Conservation (phyloP, 2,113 vertebrate genomes). For the Halichoerus grypus region DNA sequence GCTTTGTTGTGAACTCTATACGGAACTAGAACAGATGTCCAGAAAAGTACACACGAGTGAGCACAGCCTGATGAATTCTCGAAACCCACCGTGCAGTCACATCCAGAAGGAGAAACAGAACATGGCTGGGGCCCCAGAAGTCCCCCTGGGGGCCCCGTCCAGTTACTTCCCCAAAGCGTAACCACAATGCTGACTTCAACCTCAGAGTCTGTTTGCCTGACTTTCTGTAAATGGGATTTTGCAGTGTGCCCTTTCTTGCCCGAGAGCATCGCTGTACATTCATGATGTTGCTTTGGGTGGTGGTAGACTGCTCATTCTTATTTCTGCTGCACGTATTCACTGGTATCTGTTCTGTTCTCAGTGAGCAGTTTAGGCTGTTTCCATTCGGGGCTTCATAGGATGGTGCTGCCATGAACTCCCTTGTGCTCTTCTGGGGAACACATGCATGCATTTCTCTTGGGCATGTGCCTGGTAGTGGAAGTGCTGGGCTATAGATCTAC, state of each 20-base stretch:
- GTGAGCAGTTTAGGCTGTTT: background rate
- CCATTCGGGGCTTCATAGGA: background rate
- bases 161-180: background rate
- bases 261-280: rapidly evolving
- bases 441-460: background rate
- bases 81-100: background rate
- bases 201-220: background rate
- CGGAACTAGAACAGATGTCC: background rate
- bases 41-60: background rate
- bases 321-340: background rate
- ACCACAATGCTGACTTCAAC: background rate
- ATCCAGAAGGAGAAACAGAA: background rate
- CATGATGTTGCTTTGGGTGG: background rate
- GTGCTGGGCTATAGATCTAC: background rate
- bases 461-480: background rate
- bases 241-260: background rate
- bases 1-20: background rate
- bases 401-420: rapidly evolving
- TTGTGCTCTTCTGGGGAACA: background rate
- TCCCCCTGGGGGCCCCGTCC: rapidly evolving
- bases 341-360: background rate
- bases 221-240: background rate
- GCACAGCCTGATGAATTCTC: no score
- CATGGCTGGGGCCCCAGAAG: background rate
- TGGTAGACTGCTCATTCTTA: background rate